These are phyloP conservation scores for Tineola bisselliella DNA, from an alignment of 2,888 invertebrate species.

Conservation along the genomic window DNA sequence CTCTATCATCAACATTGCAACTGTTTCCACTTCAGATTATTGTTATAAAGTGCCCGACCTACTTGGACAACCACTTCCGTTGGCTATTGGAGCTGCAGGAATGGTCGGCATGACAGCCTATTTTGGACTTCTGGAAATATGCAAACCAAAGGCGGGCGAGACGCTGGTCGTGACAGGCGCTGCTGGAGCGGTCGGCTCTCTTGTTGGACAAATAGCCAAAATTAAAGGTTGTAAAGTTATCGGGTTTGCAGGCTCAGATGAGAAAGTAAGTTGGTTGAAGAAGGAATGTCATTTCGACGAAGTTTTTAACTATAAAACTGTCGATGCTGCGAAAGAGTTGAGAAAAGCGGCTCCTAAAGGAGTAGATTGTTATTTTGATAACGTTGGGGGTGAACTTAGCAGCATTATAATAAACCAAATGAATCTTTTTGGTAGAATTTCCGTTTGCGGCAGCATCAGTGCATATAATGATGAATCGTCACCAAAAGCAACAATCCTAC, in stretches of 20 bases:
- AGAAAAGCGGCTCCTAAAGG: slow-evolving; percentile 34
- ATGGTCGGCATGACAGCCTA: slow-evolving; percentile 79
- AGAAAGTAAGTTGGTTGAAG: slow-evolving; percentile 74
- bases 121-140: slow-evolving; percentile 75
- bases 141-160: slow-evolving; percentile 74
- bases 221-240: slow-evolving; percentile 72
- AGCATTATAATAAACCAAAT: slow-evolving; percentile 68
- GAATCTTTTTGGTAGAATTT: slow-evolving; percentile 59
- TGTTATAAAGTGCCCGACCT: slow-evolving; percentile 60
- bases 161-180: slow-evolving; percentile 77
- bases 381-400: slow-evolving; percentile 75
- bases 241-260: slow-evolving; percentile 76
- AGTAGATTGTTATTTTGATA: slow-evolving; percentile 80
- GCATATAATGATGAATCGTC: slow-evolving; percentile 35
- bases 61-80: slow-evolving; percentile 55
- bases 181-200: slow-evolving; percentile 78
- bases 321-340: slow-evolving; percentile 62
- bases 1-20: slow-evolving; percentile 28
- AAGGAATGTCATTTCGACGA: slow-evolving; percentile 74
- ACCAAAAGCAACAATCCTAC: slow-evolving; percentile 52
- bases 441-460: slow-evolving; percentile 41
- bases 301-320: slow-evolving; percentile 78
- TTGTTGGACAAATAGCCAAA: slow-evolving; percentile 81
- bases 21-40: slow-evolving; percentile 15
- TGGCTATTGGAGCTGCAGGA: slow-evolving; percentile 70